Percentiles rank a stretch among this genome's conserved stretches.
Evolutionary conservation across 2,888 invertebrate genomes (phyloP).

Genomic region (Patella caerulea): DNA sequence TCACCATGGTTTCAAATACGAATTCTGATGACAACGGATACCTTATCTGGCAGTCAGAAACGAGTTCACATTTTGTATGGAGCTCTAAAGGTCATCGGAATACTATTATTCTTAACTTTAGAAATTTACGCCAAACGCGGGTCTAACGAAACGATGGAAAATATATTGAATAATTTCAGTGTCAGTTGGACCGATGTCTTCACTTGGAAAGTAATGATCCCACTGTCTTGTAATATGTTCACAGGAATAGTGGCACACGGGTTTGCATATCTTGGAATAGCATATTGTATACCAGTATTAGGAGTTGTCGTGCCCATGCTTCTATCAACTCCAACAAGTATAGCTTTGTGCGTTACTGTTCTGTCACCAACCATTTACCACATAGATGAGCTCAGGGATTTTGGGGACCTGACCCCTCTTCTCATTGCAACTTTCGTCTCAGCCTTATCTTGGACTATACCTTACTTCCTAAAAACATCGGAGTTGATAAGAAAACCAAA

Average conservation of each 20-base stretch:
- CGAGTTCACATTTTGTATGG: conserved; percentile 41
- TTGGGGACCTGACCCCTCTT: conserved; percentile 37
- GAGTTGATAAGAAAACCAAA: conserved; percentile 23
- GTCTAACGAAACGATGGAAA: conserved; percentile 19
- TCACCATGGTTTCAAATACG: conserved; percentile 41
- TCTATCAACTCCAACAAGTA: conserved; percentile 42
- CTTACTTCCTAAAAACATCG: conserved; percentile 29
- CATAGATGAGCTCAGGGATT: conserved; percentile 36
- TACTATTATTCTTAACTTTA: conserved; percentile 38
- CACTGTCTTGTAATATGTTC: conserved; percentile 40
- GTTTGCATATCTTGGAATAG: conserved; percentile 39
- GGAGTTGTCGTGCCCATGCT: conserved; percentile 46
- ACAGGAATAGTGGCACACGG: conserved; percentile 38
- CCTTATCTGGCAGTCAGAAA: conserved; percentile 32
- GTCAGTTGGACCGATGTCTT: conserved; percentile 31
- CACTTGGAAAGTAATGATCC: conserved; percentile 25
- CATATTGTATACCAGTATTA: conserved; percentile 41
- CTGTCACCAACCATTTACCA: conserved; percentile 28
- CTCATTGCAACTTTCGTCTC: conserved; percentile 33
- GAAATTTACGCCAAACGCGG: conserved; percentile 37
- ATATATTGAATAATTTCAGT: conserved; percentile 32
- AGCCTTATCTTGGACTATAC: conserved; percentile 38
- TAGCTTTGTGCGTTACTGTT: conserved; percentile 32
- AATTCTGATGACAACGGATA: conserved; percentile 37
- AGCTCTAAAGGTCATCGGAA: conserved; percentile 34